Evolutionary conservation across 1,140 invertebrate genomes (phyloP).

Genomic region (Papilio glaucus): DNA sequence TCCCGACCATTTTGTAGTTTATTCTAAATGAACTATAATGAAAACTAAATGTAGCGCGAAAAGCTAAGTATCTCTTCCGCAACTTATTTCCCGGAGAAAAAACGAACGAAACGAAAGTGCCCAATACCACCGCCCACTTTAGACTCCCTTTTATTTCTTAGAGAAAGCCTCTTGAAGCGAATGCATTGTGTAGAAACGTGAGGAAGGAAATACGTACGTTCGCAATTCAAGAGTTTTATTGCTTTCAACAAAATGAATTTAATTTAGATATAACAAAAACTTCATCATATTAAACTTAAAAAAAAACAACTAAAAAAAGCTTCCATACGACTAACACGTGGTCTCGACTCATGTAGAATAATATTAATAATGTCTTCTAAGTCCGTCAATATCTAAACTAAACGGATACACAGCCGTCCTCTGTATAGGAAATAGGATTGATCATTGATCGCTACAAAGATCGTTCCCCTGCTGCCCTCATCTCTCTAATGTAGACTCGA

Average conservation of each 20-base stretch:
- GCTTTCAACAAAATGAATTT: conserved; percentile 8
- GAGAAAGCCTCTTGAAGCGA: conserved; percentile 24
- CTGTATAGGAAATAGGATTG: too few relatives aligned
- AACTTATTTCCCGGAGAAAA: conserved; percentile 45
- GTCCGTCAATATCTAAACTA: too few relatives aligned
- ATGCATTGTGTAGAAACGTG: conserved; percentile 21
- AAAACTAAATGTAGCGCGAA: conserved; percentile 34
- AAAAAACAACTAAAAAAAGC: too few relatives aligned
- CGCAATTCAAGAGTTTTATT: conserved; percentile 20
- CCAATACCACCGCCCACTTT: conserved; percentile 35
- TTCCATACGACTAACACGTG: too few relatives aligned
- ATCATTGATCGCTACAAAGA: too few relatives aligned
- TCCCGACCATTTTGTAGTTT: conserved; percentile 23
- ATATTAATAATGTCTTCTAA: too few relatives aligned
- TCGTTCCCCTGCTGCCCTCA: too few relatives aligned
- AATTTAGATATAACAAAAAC: not conserved
- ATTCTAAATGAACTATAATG: not conserved
- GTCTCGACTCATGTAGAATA: too few relatives aligned
- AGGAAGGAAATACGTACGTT: conserved; percentile 20
- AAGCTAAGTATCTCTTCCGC: conserved; percentile 43
- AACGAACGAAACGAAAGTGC: conserved; percentile 48
- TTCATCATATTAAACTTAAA: too few relatives aligned
- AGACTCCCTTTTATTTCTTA: conserved; percentile 30
- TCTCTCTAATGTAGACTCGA: too few relatives aligned
- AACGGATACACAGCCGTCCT: too few relatives aligned